A percentile compares a stretch with the other conserved stretches of the same genome.
These are phyloP conservation scores for Scaptomyza parva DNA, from an alignment of 2,888 invertebrate species.

Conservation along the genomic window DNA sequence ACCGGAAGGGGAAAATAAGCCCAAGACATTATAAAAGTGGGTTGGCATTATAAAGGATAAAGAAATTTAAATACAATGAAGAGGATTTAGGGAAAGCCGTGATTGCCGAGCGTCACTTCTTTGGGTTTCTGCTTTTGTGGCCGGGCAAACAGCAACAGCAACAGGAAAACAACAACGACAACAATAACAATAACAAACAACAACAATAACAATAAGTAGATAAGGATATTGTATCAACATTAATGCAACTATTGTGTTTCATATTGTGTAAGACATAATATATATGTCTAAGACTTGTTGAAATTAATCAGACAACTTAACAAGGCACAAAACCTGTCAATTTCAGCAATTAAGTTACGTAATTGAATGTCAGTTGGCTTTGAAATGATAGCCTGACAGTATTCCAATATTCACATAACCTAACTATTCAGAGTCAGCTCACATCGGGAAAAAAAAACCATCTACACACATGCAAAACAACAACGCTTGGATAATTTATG, in stretches of 20 bases:
- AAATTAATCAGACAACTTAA: slow-evolving; percentile 5
- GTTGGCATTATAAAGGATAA: slow-evolving; percentile 73
- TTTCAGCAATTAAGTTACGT: slow-evolving; percentile 6
- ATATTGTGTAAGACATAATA: background rate
- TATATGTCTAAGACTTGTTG: background rate
- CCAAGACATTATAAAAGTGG: slow-evolving; percentile 70
- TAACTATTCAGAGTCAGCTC: slow-evolving; percentile 16
- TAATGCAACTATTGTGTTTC: slow-evolving; percentile 67
- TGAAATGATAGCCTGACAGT: background rate
- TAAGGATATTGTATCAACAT: slow-evolving; percentile 48
- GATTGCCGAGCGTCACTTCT: slow-evolving; percentile 69
- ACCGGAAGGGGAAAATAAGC: slow-evolving; percentile 55
- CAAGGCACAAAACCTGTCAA: slow-evolving; percentile 15
- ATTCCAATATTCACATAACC: background rate
- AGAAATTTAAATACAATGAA: slow-evolving; percentile 76
- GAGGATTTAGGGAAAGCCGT: slow-evolving; percentile 62
- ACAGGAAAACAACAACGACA: slow-evolving; percentile 29
- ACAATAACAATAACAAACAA: slow-evolving; percentile 22
- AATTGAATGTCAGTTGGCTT: slow-evolving; percentile 11
- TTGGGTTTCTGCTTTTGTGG: slow-evolving; percentile 33
- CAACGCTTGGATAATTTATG: slow-evolving; percentile 68
- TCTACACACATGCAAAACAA: slow-evolving; percentile 56
- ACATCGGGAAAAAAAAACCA: background rate
- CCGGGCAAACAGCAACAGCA: slow-evolving; percentile 4
- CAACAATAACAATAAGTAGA: slow-evolving; percentile 35